Base-by-base conservation (phyloP, 2,797 vertebrate genomes). In the Sparus aurata region DNA sequence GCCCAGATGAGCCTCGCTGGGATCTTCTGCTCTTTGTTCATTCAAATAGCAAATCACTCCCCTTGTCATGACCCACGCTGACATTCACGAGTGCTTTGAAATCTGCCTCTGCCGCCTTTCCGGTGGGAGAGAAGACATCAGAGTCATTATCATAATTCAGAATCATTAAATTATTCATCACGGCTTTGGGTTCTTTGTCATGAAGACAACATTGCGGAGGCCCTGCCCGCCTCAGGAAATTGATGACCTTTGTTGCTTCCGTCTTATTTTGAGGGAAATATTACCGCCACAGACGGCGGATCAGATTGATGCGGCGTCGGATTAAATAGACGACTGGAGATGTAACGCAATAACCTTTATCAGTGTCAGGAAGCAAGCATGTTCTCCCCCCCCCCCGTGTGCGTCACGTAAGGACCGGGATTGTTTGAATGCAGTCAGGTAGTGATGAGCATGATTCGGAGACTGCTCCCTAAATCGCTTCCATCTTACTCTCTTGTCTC, bases 101-200 rank as follows among this genome's bases (percentile, higher is more conserved):
- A 89, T 76, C 63, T 34, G 70, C 70, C 53, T 13, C 23, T 25
- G 47, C 50, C 61, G 72, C 79, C 83, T 79, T 65, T 73, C 57
- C 66, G 25, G 27, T 2, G 62, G 30, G 77, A 84, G 82, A 68
- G 34, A 49, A 55, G 82, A 67, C 84, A 75, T 66, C 61, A 23
- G 49, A 54, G 62, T 73, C 53, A 71, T 89, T 75, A 89, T 71
- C 71, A 69, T 75, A 58, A 79, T 59, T 76, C 71, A 85, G 15
- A 71, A 69, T 77, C 52, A 45, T 79, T 85, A 4, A 91, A 89
- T 90, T 84, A 89, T 89, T 85, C 83, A 90, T 71, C 22, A 12
- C 2, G 30, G 58, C 64, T 81, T 69, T 47, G 75, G 34, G 65
- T 74, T 76, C 58, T 85, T 63, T 77, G 80, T 85, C 80, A 83